Evolutionary conservation across 2,888 invertebrate genomes (phyloP).

Genomic region (Cephus pulcher): DNA sequence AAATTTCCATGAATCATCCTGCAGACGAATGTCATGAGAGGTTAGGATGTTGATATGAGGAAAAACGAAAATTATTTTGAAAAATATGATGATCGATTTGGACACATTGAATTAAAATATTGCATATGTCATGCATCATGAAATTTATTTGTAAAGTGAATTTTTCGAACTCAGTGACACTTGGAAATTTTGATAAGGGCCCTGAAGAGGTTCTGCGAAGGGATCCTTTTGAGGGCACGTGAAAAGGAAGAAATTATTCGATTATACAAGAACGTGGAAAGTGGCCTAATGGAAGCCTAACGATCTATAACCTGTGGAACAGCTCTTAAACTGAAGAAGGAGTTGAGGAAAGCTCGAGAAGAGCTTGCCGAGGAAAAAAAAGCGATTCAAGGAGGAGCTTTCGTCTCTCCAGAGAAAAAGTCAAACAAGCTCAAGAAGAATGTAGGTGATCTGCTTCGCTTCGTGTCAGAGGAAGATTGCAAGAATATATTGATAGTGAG

Average conservation of each 20-base stretch:
- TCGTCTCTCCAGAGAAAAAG: conserved; percentile 21
- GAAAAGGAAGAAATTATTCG: conserved; percentile 34
- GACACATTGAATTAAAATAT: neutral
- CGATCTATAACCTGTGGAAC: conserved; percentile 23
- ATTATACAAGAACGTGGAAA: conserved; percentile 26
- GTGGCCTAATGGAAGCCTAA: conserved; percentile 25
- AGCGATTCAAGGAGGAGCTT: conserved; percentile 29
- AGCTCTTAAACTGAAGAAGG: conserved; percentile 20
- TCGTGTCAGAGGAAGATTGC: conserved; percentile 28
- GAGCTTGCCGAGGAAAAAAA: conserved; percentile 21
- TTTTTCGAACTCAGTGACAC: conserved; percentile 31
- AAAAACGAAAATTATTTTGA: neutral
- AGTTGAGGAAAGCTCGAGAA: conserved; percentile 21
- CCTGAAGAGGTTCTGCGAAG: conserved; percentile 2
- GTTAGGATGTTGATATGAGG: neutral
- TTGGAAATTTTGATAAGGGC: conserved; percentile 23
- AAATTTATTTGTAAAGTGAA: conserved; percentile 29
- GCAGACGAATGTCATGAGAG: neutral
- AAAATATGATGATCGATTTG: neutral
- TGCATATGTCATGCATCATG: neutral
- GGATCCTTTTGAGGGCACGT: conserved; percentile 33
- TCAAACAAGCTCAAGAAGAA: conserved; percentile 28
- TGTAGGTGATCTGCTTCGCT: conserved; percentile 14
- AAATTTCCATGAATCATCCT: neutral
- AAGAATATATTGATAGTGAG: conserved; percentile 34